Percentiles rank a stretch among this genome's conserved stretches.
These are phyloP conservation scores for Illadopsis cleaveri DNA, from an alignment of 2,113 vertebrate species.

Conservation along the genomic window DNA sequence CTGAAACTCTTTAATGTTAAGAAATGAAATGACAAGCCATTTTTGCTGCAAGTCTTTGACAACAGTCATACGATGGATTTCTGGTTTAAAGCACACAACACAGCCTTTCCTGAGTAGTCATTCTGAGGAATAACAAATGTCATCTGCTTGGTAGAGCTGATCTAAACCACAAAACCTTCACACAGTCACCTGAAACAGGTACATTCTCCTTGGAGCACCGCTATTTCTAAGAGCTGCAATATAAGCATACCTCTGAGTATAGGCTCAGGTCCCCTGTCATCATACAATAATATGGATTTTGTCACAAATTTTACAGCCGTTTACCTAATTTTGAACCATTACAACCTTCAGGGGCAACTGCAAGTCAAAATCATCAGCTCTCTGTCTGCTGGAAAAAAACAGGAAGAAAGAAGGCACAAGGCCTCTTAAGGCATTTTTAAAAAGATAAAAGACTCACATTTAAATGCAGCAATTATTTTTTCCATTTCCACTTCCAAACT, in stretches of 20 bases:
- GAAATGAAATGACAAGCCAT: not conserved
- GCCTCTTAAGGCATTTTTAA: not conserved
- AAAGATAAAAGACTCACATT: not conserved
- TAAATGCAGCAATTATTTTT: not conserved
- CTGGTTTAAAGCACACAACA: not conserved
- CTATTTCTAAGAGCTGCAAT: not conserved
- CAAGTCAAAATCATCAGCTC: not conserved
- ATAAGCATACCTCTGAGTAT: not conserved
- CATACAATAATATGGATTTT: not conserved
- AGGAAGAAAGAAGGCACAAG: not conserved
- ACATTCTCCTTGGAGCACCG: not conserved
- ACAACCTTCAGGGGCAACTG: not conserved
- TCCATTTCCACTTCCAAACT: not conserved
- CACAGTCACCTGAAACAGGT: not conserved
- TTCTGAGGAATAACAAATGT: not conserved
- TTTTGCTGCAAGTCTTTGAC: not conserved
- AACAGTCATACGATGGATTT: not conserved
- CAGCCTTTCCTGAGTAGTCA: not conserved
- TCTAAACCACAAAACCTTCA: not conserved
- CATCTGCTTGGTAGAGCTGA: not conserved
- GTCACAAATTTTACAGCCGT: not conserved
- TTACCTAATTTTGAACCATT: not conserved
- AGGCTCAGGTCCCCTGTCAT: not conserved
- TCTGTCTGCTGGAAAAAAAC: not conserved
- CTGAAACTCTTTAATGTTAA: not conserved